phyloP scores from a whole-genome alignment of 2,888 invertebrate species.

The Smittia sp. region DNA sequence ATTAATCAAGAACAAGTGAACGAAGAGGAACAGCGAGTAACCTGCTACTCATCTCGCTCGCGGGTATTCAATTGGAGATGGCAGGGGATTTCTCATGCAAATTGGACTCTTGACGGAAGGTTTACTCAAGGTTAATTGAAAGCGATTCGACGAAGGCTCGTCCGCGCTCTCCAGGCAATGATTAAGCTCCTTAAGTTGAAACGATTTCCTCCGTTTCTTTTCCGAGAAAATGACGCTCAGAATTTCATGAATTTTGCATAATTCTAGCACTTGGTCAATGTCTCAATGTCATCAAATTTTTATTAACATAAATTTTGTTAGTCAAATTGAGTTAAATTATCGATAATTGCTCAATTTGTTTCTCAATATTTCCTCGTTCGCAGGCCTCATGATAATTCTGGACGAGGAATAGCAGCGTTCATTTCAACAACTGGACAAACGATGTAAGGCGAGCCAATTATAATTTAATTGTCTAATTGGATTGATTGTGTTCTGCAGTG shows the following conservation, averaged over 20 bases:
- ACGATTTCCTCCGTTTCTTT: background rate
- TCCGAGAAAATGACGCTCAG: too few relatives aligned
- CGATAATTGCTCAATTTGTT: background rate
- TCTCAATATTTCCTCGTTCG: too few relatives aligned
- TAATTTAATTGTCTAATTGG: too few relatives aligned
- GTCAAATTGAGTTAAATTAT: background rate
- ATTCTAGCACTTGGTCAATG: background rate
- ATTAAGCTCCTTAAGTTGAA: background rate
- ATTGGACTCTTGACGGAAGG: background rate
- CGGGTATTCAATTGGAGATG: background rate
- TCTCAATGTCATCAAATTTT: background rate
- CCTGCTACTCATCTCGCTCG: background rate
- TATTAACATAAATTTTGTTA: background rate
- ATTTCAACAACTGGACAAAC: too few relatives aligned
- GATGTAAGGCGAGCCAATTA: too few relatives aligned
- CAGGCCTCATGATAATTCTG: too few relatives aligned
- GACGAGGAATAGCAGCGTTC: too few relatives aligned
- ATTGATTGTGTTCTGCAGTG: too few relatives aligned
- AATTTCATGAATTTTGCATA: background rate
- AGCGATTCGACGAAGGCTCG: background rate
- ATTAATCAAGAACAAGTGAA: constrained; percentile 3
- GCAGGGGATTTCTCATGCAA: background rate
- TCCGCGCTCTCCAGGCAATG: background rate
- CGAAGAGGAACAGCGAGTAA: background rate
- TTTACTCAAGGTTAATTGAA: background rate